Evolutionary conservation across 1,140 invertebrate genomes (phyloP).

Genomic region (Drosophila kikkawai): DNA sequence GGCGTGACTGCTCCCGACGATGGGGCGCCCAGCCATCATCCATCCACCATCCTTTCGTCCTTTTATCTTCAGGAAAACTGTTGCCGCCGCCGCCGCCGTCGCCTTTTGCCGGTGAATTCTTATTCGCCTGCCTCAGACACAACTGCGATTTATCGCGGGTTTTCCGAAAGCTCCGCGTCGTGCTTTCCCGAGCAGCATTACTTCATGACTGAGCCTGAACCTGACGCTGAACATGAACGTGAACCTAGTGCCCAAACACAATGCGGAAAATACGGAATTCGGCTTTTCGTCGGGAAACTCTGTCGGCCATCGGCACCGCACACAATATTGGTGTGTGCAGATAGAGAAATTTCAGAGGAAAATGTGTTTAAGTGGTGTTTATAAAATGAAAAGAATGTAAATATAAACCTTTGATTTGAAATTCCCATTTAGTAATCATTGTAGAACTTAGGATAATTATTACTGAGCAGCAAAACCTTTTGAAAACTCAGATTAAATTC

Average conservation of each 20-base stretch:
- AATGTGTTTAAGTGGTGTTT: not conserved
- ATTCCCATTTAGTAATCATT: not conserved
- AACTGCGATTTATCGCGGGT: constrained; percentile 17
- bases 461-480: not conserved
- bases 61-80: constrained; percentile 58
- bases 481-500: not conserved
- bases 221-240: constrained; percentile 45
- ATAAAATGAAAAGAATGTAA: too few relatives aligned
- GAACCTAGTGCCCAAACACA: constrained; percentile 68
- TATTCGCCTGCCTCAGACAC: constrained; percentile 28
- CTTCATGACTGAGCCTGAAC: constrained; percentile 70
- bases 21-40: constrained; percentile 40
- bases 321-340: constrained; percentile 20
- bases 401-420: too few relatives aligned
- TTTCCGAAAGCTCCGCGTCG: constrained; percentile 34
- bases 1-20: constrained; percentile 19
- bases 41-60: constrained; percentile 21
- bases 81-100: constrained; percentile 55
- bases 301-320: constrained; percentile 39
- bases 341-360: not conserved
- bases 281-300: constrained; percentile 36
- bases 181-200: constrained; percentile 77
- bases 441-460: not conserved
- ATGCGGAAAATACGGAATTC: constrained; percentile 49
- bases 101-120: constrained; percentile 49